Percentiles rank a stretch among this genome's conserved stretches.
Conservation (phyloP, 2,113 vertebrate species). For the Brevimyrus niger region DNA sequence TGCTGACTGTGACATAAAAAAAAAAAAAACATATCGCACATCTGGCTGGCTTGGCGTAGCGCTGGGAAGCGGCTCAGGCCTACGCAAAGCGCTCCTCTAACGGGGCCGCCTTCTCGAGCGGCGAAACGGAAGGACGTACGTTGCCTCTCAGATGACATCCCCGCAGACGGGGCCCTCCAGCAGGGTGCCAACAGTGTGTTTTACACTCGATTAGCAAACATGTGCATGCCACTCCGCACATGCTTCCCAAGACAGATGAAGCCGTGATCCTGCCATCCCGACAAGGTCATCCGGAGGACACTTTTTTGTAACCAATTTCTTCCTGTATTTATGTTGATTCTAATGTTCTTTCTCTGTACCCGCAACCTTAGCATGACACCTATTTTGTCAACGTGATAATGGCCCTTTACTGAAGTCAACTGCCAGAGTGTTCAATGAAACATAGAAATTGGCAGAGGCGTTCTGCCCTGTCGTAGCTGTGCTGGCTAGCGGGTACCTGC, state of each 20-base stretch:
- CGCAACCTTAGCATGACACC: neutral
- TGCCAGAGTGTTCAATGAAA: neutral
- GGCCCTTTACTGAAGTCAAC: neutral
- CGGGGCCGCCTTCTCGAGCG: conserved; percentile 24
- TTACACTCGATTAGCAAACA: conserved; percentile 66
- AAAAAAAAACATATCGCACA: conserved; percentile 38
- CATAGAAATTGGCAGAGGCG: neutral
- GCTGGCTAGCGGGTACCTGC: neutral
- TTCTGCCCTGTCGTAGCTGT: neutral
- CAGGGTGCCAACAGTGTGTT: conserved; percentile 43
- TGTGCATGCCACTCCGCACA: conserved; percentile 52
- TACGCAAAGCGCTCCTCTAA: conserved; percentile 51
- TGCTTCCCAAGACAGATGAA: conserved; percentile 42
- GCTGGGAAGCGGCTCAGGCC: conserved; percentile 53
- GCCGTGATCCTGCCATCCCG: conserved; percentile 13
- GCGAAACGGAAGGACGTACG: conserved; percentile 50
- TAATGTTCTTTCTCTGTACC: neutral
- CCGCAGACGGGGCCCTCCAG: conserved; percentile 34
- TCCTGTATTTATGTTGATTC: neutral
- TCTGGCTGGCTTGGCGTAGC: conserved; percentile 51
- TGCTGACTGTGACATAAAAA: neutral
- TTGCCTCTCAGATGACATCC: conserved; percentile 28
- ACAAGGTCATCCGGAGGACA: neutral
- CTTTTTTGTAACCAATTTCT: neutral
- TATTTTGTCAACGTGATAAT: neutral